A percentile compares a stretch with the other conserved stretches of the same genome.
These are phyloP conservation scores for Phoenicopterus ruber DNA, from an alignment of 2,113 vertebrate genomes.

Conservation along the genomic window DNA sequence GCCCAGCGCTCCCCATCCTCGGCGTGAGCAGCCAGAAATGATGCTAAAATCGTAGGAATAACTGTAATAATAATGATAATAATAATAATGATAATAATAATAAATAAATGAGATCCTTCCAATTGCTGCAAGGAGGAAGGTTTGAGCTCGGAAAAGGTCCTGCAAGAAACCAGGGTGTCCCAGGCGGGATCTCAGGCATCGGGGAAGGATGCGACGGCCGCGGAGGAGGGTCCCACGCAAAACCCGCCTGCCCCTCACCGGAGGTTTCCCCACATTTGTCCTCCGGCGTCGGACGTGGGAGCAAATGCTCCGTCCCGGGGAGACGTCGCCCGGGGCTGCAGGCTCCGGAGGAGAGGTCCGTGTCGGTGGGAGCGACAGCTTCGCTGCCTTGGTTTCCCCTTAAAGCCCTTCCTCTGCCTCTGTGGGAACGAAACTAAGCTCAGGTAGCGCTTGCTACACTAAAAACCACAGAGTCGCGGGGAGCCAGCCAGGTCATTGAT, in stretches of 20 bases:
- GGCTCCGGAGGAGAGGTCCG: neutral
- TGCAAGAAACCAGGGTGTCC: too few species aligned
- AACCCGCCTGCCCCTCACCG: neutral
- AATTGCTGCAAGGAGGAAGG: neutral
- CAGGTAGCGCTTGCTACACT: neutral
- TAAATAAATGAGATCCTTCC: neutral
- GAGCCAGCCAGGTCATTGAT: neutral
- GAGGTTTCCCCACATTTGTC: neutral
- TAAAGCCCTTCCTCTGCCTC: neutral
- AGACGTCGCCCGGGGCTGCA: rapidly evolving
- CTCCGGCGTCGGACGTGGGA: rapidly evolving
- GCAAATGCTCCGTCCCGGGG: neutral
- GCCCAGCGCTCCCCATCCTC: neutral
- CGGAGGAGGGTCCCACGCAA: neutral
- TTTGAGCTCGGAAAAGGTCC: neutral
- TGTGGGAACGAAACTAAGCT: neutral
- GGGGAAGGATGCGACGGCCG: neutral
- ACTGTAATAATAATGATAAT: neutral
- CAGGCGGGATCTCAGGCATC: neutral
- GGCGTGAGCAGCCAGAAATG: neutral
- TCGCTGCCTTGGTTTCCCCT: neutral
- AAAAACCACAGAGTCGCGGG: neutral
- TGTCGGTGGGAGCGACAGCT: neutral
- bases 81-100: neutral
- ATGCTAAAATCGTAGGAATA: neutral